These are phyloP conservation scores for Arothron firmamentum DNA, from an alignment of 2,113 vertebrate species.

Conservation along the genomic window DNA sequence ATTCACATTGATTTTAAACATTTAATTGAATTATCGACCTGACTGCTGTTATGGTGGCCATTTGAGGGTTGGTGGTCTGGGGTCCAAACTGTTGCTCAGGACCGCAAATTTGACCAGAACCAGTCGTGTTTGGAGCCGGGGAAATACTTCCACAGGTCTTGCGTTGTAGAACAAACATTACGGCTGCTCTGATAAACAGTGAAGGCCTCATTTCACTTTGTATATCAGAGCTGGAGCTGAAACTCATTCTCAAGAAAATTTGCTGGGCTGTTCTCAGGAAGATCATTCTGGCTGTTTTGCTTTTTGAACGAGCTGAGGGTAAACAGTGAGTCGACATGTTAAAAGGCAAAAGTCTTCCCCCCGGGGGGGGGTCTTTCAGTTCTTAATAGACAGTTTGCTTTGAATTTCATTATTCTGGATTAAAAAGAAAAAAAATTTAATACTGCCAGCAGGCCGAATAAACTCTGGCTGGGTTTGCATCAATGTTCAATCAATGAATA, in stretches of 20 bases:
- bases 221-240: constrained; percentile 43
- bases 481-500: too few relatives aligned
- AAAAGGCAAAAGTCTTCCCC: constrained; percentile 57
- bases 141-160: constrained; percentile 38
- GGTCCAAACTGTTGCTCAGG: too few relatives aligned
- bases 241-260: constrained; percentile 54
- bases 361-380: constrained; percentile 52
- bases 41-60: too few relatives aligned
- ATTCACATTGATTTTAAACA: too few relatives aligned
- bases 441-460: too few relatives aligned
- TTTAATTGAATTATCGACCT: too few relatives aligned
- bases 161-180: constrained; percentile 53
- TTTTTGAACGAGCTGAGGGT: constrained; percentile 49
- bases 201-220: constrained; percentile 59
- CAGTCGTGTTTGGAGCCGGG: not conserved
- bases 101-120: too few relatives aligned
- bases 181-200: constrained; percentile 58
- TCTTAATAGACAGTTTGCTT: constrained; percentile 68
- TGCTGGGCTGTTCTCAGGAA: constrained; percentile 45
- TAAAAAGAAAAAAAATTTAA: too few relatives aligned
- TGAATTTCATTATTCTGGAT: constrained; percentile 63
- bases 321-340: constrained; percentile 57
- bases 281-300: constrained; percentile 55
- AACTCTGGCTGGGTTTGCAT: too few relatives aligned
- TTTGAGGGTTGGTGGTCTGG: too few relatives aligned